Base-by-base conservation (phyloP, 1,140 invertebrate species). In the Bradynema listronoti region DNA sequence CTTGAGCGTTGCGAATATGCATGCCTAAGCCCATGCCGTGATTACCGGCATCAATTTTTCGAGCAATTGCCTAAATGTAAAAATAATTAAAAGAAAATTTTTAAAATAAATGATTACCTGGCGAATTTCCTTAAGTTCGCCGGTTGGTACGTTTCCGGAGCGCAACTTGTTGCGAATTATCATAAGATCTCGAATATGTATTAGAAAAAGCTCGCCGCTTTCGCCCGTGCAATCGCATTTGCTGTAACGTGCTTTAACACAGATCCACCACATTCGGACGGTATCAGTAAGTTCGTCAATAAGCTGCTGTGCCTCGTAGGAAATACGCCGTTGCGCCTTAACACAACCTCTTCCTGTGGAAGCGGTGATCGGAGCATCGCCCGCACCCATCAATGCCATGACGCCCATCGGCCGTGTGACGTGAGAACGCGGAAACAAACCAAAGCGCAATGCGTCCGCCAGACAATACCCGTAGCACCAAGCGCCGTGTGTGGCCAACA, bases 121-220 rank as follows among this genome's bases (percentile, higher is more conserved):
- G 27, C 72, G 49, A 24, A 75, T 30, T 34, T 66, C 61, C 24
- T 58, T 56, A 6, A 71, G 33, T 49, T 71, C 69, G 24, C 65
- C 69, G 6, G 60, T 50, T 7, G 69, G 72, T 14, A 71, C 63
- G 41, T 56, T 73, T 22, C 70, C 70, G 16, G 69, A 66, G 16
- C 60, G 25, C 3, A 71, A 55, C 32, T 70, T 55, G 25, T 73
- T 69, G 19, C 52, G 36, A 16, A 65, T 54, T 11, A 53, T 22
- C 45, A 71, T 61, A 30, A 71, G 45, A 16, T 75, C 68, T 16
- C 66, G 57, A 39, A 71, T 50, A 32, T 24, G 34, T 19, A n/a
- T n/a, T 30, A 50, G 9, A 50, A 50, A 50, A 30, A 19, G 29
- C 16, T 50, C 27, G 19, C 27, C 34, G 27, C 27, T 50, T 50